phyloP scores from a whole-genome alignment of 2,888 invertebrate species.

The Melinaea marsaeus region DNA sequence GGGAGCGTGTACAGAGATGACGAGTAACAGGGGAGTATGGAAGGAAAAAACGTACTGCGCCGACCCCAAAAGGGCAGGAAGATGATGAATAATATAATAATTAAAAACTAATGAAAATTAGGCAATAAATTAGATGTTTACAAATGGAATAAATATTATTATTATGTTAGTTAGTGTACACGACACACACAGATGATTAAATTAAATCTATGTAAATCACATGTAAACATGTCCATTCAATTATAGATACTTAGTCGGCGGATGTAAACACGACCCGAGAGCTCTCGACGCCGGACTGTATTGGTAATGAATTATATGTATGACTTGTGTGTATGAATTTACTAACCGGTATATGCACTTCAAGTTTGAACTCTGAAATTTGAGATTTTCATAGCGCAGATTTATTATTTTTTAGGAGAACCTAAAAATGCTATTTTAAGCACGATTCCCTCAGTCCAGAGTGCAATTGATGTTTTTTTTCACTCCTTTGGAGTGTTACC shows the following conservation, averaged over 20 bases:
- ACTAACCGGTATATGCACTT: not conserved
- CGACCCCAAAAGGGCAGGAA: too few species aligned
- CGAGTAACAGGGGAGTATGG: too few species aligned
- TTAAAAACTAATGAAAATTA: too few species aligned
- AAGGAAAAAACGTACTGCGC: too few species aligned
- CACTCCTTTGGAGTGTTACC: slow-evolving; percentile 8
- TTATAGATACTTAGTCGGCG: not conserved
- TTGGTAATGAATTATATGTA: not conserved
- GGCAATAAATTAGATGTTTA: too few species aligned
- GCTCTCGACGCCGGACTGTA: not conserved
- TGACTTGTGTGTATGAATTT: not conserved
- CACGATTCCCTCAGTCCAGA: not conserved
- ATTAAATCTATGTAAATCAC: not conserved
- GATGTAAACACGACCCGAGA: not conserved
- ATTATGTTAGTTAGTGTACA: too few species aligned
- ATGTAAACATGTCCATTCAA: slow-evolving; percentile 1
- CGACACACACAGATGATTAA: not conserved
- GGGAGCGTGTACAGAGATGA: too few species aligned
- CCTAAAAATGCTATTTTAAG: not conserved
- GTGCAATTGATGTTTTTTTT: slow-evolving; percentile 1
- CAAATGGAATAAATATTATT: too few species aligned
- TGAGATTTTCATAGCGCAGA: not conserved
- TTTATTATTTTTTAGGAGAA: not conserved
- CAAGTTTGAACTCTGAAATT: not conserved
- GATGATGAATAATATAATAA: too few species aligned